These are phyloP conservation scores for Synanthedon tipuliformis DNA, from an alignment of 2,888 invertebrate genomes.

Conservation along the genomic window DNA sequence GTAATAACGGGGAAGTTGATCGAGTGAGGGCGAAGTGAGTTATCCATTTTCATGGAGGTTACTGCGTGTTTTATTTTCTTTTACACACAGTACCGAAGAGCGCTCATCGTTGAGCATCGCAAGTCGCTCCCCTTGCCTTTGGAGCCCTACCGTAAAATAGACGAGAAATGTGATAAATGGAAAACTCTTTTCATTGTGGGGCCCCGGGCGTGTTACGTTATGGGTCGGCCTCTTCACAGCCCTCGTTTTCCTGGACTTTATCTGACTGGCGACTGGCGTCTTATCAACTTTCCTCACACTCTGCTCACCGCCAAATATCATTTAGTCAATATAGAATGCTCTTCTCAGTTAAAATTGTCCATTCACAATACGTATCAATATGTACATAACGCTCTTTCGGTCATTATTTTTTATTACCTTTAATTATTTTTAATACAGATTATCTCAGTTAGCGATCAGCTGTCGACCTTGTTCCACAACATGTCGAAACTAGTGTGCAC, in stretches of 20 bases:
- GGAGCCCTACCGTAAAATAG: slow-evolving; percentile 66
- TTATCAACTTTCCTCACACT: slow-evolving; percentile 64
- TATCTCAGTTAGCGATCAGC: too few relatives aligned
- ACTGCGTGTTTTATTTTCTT: slow-evolving; percentile 61
- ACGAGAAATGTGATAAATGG: slow-evolving; percentile 70
- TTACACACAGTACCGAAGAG: slow-evolving; percentile 43
- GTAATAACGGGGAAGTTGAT: slow-evolving; percentile 47
- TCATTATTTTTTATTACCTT: too few relatives aligned
- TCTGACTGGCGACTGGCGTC: too few relatives aligned
- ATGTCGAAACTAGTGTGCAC: too few relatives aligned
- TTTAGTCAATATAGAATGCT: slow-evolving; percentile 15
- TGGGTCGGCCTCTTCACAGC: slow-evolving; percentile 43
- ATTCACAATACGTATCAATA: too few relatives aligned
- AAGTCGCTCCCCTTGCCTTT: slow-evolving; percentile 45
- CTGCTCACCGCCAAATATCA: slow-evolving; percentile 57
- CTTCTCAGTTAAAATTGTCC: background rate
- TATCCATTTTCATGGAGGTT: slow-evolving; percentile 60
- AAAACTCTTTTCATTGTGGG: slow-evolving; percentile 64
- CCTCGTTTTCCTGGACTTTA: slow-evolving; percentile 35
- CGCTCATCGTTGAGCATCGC: slow-evolving; percentile 47
- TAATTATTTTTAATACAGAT: background rate
- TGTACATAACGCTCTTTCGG: too few relatives aligned
- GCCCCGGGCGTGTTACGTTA: slow-evolving; percentile 56
- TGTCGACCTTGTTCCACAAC: too few relatives aligned
- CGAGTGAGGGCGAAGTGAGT: slow-evolving; percentile 49